Conservation (phyloP, 2,888 invertebrate genomes). For the Diplazon laetatorius region DNA sequence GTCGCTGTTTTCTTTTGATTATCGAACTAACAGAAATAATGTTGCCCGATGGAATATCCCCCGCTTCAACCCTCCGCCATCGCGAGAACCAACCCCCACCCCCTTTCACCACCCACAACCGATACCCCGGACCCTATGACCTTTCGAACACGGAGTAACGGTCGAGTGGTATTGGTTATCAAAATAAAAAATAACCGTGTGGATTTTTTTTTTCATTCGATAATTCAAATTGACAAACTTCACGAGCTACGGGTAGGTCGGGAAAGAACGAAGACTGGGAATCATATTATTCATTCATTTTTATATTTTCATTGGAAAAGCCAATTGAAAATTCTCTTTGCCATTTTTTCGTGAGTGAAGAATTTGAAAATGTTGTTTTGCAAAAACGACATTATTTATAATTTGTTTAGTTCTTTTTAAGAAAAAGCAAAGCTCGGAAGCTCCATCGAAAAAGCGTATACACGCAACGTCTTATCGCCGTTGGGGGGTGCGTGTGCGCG, state of each 20-base stretch:
- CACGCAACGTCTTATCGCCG: not conserved
- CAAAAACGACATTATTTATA: too few relatives aligned
- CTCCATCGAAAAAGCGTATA: not conserved
- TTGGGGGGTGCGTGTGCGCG: not conserved
- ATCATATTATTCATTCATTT: not conserved
- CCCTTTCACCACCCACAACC: constrained; percentile 11
- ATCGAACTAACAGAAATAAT: not conserved
- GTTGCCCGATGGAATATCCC: not conserved
- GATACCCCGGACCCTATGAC: constrained; percentile 28
- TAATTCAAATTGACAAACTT: too few relatives aligned
- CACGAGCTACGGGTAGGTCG: too few relatives aligned
- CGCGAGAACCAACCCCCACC: not conserved
- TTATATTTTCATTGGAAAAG: constrained; percentile 18
- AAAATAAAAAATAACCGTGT: too few relatives aligned
- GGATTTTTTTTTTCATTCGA: too few relatives aligned
- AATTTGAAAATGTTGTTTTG: not conserved
- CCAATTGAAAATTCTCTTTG: constrained; percentile 2
- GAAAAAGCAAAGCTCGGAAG: not conserved
- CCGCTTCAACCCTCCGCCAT: not conserved
- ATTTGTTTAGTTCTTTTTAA: not conserved
- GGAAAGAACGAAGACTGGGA: not conserved
- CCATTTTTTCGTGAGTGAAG: not conserved
- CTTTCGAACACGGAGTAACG: constrained; percentile 8
- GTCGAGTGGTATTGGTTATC: too few relatives aligned
- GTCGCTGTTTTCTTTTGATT: constrained; percentile 1